Percentiles rank a stretch among this genome's conserved stretches.
phyloP scores from a whole-genome alignment of 2,888 invertebrate species.

The Agonum fuliginosum region DNA sequence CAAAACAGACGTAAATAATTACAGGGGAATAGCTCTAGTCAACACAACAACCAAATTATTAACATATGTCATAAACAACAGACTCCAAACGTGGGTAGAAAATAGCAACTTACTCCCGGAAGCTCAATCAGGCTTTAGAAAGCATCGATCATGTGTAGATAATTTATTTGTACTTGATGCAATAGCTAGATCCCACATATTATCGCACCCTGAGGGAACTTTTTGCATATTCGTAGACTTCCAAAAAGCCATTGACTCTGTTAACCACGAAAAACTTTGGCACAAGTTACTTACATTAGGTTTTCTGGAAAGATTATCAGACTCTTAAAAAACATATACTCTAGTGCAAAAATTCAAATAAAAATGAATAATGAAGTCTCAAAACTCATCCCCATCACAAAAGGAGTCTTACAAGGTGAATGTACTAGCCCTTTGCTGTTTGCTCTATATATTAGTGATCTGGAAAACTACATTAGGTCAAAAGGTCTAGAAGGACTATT shows the following conservation, averaged over 20 bases:
- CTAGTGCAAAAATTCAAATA: background rate
- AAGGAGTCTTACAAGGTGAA: background rate
- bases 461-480: background rate
- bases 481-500: background rate
- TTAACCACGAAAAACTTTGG: background rate
- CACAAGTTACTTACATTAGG: background rate
- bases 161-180: no score
- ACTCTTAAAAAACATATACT: background rate
- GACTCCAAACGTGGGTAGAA: no score
- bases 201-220: background rate
- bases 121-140: no score
- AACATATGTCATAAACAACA: constrained; percentile 42
- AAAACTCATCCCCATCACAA: background rate
- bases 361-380: background rate
- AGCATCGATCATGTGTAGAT: no score
- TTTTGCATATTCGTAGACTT: background rate
- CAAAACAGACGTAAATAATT: constrained; percentile 33
- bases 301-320: background rate
- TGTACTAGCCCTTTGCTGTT: no score
- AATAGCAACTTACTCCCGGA: no score
- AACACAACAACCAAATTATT: constrained; percentile 47
- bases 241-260: background rate
- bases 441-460: background rate
- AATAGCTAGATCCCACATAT: background rate
- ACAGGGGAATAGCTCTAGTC: constrained; percentile 49